phyloP scores from a whole-genome alignment of 1,140 invertebrate species.

The Protaetia brevitarsis region DNA sequence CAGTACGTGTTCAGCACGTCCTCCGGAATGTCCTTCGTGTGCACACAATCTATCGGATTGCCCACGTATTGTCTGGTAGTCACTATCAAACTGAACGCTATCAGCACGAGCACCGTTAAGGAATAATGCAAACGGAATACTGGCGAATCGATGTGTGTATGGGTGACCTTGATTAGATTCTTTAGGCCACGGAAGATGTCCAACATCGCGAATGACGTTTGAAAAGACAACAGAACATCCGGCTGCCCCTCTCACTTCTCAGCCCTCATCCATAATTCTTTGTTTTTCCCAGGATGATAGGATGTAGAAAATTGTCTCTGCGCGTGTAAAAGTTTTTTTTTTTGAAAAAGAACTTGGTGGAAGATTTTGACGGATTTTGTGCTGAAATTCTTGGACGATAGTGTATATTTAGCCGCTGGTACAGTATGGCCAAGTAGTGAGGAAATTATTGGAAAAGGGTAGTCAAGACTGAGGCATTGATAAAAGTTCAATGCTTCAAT shows the following conservation, averaged over 20 bases:
- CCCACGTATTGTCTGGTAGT: conserved; percentile 97
- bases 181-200: conserved; percentile 93
- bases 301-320: too few relatives aligned
- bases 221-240: conserved; percentile 9
- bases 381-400: too few relatives aligned
- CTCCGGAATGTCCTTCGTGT: conserved; percentile 87
- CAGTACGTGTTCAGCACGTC: conserved; percentile 94
- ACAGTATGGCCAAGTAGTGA: too few relatives aligned
- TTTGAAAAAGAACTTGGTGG: too few relatives aligned
- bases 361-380: too few relatives aligned
- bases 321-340: too few relatives aligned
- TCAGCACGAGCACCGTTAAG: conserved; percentile 84
- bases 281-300: too few relatives aligned
- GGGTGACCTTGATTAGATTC: conserved; percentile 88
- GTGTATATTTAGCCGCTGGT: too few relatives aligned
- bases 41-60: conserved; percentile 93
- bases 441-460: too few relatives aligned
- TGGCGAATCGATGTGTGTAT: conserved; percentile 87
- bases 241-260: background rate
- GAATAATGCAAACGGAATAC: conserved; percentile 91
- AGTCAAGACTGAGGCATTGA: too few relatives aligned
- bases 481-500: too few relatives aligned
- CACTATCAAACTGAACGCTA: conserved; percentile 90
- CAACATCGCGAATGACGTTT: conserved; percentile 67
- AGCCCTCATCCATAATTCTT: conserved; percentile 1